phyloP scores from a whole-genome alignment of 1,140 invertebrate species.

The Aculops lycopersici region DNA sequence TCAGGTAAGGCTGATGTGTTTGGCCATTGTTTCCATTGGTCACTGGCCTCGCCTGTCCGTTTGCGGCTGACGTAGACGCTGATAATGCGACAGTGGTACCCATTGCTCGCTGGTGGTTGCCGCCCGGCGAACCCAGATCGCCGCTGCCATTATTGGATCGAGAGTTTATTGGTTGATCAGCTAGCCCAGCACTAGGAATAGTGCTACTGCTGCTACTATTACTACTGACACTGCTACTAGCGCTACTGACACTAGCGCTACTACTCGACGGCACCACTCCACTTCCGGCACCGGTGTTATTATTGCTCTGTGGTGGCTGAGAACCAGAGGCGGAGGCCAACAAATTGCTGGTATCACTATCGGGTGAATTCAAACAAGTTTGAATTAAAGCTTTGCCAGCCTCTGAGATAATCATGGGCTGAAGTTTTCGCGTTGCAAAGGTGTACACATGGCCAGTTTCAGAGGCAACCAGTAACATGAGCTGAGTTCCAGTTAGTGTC shows the following conservation, averaged over 20 bases:
- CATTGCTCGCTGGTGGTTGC: no score
- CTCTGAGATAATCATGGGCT: conserved; percentile 97
- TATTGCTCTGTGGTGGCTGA: not conserved
- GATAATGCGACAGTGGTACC: no score
- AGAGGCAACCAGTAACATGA: conserved; percentile 76
- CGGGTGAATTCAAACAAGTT: conserved; percentile 88
- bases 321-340: not conserved
- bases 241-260: not conserved
- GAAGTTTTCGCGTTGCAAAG: conserved; percentile 87
- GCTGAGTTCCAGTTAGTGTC: conserved; percentile 91
- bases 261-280: not conserved
- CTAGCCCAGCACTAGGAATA: not conserved
- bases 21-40: no score
- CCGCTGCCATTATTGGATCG: conserved; percentile 20
- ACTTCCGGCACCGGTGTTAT: not conserved
- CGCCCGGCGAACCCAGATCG: no score
- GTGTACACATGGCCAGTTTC: conserved; percentile 97
- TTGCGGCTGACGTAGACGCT: no score
- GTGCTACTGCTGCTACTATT: not conserved
- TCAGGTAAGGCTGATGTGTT: no score
- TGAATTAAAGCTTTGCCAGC: conserved; percentile 92
- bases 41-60: no score
- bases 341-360: conserved; percentile 27
- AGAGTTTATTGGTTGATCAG: not conserved
- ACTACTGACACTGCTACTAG: not conserved